These are phyloP conservation scores for Falco concolor DNA, from an alignment of 2,797 vertebrate species.

Conservation along the genomic window DNA sequence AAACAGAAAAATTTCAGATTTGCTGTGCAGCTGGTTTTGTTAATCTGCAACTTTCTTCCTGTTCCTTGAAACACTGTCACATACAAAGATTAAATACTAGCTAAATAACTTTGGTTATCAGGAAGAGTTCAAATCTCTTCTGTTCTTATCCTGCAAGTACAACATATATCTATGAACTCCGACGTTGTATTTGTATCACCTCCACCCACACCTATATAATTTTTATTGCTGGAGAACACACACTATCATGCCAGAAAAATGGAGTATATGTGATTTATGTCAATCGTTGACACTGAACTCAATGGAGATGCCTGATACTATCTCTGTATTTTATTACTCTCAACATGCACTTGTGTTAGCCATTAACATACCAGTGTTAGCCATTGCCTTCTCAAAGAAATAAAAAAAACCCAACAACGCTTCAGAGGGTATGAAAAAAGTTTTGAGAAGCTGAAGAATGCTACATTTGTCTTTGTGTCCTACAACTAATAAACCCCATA, in stretches of 20 bases:
- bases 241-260: background rate
- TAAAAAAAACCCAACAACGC: background rate
- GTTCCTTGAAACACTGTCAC: background rate
- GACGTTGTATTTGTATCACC: background rate
- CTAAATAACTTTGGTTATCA: background rate
- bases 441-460: background rate
- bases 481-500: background rate
- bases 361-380: constrained; percentile 13
- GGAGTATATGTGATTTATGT: background rate
- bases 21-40: background rate
- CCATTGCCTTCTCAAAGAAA: background rate
- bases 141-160: background rate
- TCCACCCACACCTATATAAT: background rate
- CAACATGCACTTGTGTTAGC: background rate
- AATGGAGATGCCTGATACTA: background rate
- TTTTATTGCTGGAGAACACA: background rate
- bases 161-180: background rate
- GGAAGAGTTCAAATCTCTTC: background rate
- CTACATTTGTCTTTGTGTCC: background rate
- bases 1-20: background rate
- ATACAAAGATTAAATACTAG: background rate
- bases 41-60: background rate
- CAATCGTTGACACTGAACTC: background rate
- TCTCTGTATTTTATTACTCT: constrained; percentile 23
- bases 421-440: constrained; percentile 11